Base-by-base conservation (phyloP, 2,888 invertebrate genomes). In the Cantharis lateralis region DNA sequence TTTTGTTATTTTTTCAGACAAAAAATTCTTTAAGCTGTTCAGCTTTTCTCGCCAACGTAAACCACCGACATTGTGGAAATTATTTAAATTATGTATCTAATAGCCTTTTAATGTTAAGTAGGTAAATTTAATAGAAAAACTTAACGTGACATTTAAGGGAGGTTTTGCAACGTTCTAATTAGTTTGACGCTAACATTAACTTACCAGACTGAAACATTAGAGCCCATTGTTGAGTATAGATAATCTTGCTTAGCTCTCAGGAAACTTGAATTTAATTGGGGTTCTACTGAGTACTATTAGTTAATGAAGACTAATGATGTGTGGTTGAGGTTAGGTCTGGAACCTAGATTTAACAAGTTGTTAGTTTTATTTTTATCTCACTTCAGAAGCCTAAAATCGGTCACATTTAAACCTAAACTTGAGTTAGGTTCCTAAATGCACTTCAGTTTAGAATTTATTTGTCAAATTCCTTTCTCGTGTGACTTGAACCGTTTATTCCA, bases 231-330 rank as follows among this genome's bases (percentile, higher is more conserved):
- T 66, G 64, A 66, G 64, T 66, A 66, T 66, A 66, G 64, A 74
- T 74, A 74, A 70, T 74, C 74, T 74, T 64, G 64, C 20, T 64
- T 13, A 74, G 32, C 70, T 74, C 70, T 15, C 18, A 70, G 70
- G n/a, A 69, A 74, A 74, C 68, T 70, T 32, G 64, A 74, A 70
- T 74, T 74, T 74, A 74, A 74, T 74, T 74, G 70, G 15, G 74
- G 74, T 66, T 32, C 64, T 24, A 28, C 62, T 20, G 32, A 74
- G 70, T 70, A 74, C 74, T 69, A 74, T 74, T 74, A 74, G 70
- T 74, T 74, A 74, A 74, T 74, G 74, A 70, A 74, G 64, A 74
- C 74, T 74, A 74, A 74, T 66, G 48, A 48, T 48, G 1, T 48
- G n/a, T 48, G n/a, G 48, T 48, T 9, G 13, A n/a, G 48, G 48